Evolutionary conservation across 2,888 invertebrate species (phyloP).

Genomic region (Caenorhabditis imperialis): DNA sequence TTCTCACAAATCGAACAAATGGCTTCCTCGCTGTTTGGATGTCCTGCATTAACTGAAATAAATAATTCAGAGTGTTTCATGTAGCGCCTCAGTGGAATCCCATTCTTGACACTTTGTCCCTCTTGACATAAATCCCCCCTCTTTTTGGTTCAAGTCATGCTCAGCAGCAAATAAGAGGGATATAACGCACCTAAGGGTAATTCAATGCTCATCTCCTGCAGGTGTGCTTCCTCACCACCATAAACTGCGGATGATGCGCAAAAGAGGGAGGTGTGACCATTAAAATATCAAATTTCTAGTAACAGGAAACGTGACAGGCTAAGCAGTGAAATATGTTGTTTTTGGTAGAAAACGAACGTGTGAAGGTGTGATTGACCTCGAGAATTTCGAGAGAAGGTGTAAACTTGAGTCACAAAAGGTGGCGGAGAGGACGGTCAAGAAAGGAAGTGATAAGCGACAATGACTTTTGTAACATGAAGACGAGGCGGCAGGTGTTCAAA

Average conservation of each 20-base stretch:
- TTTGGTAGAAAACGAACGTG: neutral
- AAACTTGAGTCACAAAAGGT: slow-evolving; percentile 31
- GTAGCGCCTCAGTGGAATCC: slow-evolving; percentile 11
- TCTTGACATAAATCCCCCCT: slow-evolving; percentile 1
- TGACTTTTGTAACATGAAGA: slow-evolving; percentile 34
- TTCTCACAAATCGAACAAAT: slow-evolving; percentile 49
- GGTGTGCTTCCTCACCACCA: slow-evolving; percentile 29
- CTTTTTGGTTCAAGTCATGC: slow-evolving; percentile 5
- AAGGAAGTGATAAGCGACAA: slow-evolving; percentile 44
- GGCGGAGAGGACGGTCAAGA: slow-evolving; percentile 15
- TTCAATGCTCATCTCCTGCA: slow-evolving; percentile 45
- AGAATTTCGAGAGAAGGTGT: slow-evolving; percentile 1
- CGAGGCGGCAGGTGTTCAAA: slow-evolving; percentile 35
- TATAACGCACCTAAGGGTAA: slow-evolving; percentile 46
- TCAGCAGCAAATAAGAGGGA: slow-evolving; percentile 2
- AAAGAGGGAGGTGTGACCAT: slow-evolving; percentile 42
- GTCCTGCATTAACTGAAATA: slow-evolving; percentile 46
- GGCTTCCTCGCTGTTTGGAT: slow-evolving; percentile 41
- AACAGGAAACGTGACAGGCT: slow-evolving; percentile 1
- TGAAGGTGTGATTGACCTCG: slow-evolving; percentile 17
- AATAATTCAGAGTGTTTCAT: slow-evolving; percentile 44
- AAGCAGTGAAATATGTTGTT: slow-evolving; percentile 12
- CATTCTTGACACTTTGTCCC: slow-evolving; percentile 15
- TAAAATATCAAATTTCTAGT: slow-evolving; percentile 53
- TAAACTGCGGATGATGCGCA: slow-evolving; percentile 51